These are phyloP conservation scores for Anthopleura sola DNA, from an alignment of 64 coral and sea anemone genomes.

Conservation along the genomic window DNA sequence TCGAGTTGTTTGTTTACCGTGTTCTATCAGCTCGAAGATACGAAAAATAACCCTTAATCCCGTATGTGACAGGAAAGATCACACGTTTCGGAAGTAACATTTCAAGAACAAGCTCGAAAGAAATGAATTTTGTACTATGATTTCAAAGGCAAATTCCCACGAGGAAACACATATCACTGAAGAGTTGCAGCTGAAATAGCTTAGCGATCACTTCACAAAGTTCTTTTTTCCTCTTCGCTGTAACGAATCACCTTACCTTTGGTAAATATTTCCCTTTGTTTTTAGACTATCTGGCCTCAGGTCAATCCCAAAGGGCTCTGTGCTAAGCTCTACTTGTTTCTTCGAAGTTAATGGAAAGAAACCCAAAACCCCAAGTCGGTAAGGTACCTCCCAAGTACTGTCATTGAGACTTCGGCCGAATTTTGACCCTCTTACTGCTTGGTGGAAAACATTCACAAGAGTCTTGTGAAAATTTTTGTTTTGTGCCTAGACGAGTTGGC, in stretches of 20 bases:
- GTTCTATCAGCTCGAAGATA: not conserved
- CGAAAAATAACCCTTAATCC: not conserved
- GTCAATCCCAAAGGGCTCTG: constrained; percentile 7
- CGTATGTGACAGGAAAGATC: not conserved
- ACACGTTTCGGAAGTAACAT: not conserved
- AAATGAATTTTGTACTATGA: not conserved
- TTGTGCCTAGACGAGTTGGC: not conserved
- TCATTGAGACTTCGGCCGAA: not conserved
- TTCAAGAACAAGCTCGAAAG: not conserved
- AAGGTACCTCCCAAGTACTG: constrained; percentile 18
- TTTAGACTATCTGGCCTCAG: constrained; percentile 7
- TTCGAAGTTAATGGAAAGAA: not conserved
- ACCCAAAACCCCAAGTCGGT: not conserved
- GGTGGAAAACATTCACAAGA: not conserved
- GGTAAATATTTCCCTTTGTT: not conserved
- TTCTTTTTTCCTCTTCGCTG: not conserved
- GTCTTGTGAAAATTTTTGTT: not conserved
- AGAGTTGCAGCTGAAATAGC: too few species aligned
- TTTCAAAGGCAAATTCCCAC: too few species aligned
- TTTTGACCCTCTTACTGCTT: not conserved
- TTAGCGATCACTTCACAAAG: not conserved
- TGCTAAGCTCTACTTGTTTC: not conserved
- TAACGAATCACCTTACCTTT: not conserved
- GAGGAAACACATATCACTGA: too few species aligned
- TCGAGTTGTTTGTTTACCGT: not conserved